Base-by-base conservation (phyloP, 1,140 invertebrate genomes). In the Episyrphus balteatus region DNA sequence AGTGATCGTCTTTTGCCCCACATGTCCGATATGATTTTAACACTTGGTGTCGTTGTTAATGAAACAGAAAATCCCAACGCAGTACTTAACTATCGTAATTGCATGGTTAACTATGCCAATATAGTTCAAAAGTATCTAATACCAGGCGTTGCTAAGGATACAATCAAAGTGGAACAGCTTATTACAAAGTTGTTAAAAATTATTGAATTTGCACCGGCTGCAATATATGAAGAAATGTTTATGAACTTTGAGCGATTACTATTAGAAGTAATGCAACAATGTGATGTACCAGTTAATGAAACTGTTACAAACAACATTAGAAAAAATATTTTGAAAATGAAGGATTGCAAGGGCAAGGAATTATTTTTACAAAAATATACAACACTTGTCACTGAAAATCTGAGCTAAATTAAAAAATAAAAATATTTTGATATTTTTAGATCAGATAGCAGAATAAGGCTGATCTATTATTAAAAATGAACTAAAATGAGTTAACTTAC, bases 171-270 rank as follows among this genome's bases (percentile, higher is more conserved):
- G 13, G 13, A 9, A 34, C 13, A 46, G 5, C 34, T 36, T 21
- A 15, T 30, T 8, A 36, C 34, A 10, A 34, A 46, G 34, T 7
- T 46, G n/a, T 37, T 46, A 42, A 53, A 21, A 47, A 53, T 33
- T 48, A 48, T 50, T 32, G 45, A 26, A 33, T 46, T 37, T 51
- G 46, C 11, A 14, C 52, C 52, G 21, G 21, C 38, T 21, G 34
- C 39, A 32, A 39, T 53, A 2, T 53, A 53, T 51, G 52, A 51
- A 43, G 46, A 51, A 15, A 44, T 48, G 0, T 53, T 53, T 36
- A 40, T 51, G 30, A 51, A 32, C 42, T 51, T 51, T 13, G 36
- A 41, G 3, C 17, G 21, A 5, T 33, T 51, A 15, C 39, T 53
- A 18, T n/a, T 48, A 18, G 49, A 53, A 26, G 50, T 51, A 11